phyloP scores from a whole-genome alignment of 2,888 invertebrate species.

The Buathra laborator region DNA sequence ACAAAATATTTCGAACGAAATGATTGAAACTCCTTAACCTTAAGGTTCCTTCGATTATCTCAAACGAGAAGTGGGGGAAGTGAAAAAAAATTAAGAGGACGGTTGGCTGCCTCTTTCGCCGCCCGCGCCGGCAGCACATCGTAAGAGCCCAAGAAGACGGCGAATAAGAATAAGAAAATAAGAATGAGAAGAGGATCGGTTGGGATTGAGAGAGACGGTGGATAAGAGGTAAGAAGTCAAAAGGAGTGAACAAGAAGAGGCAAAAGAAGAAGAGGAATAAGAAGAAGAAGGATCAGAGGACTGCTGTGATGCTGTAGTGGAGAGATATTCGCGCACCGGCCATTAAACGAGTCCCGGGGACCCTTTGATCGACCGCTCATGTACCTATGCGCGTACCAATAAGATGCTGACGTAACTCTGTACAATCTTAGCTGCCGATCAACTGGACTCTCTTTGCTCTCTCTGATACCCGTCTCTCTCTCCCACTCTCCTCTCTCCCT shows the following conservation, averaged over 20 bases:
- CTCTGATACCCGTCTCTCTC: slow-evolving; percentile 50
- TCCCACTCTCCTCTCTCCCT: slow-evolving; percentile 41
- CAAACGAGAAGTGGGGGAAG: not conserved
- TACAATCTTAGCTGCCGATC: slow-evolving; percentile 82
- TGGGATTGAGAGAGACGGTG: slow-evolving; percentile 18
- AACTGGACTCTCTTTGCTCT: slow-evolving; percentile 70
- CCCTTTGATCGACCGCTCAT: slow-evolving; percentile 82
- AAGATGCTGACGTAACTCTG: slow-evolving; percentile 83
- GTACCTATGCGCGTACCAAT: slow-evolving; percentile 81
- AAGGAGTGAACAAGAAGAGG: slow-evolving; percentile 39
- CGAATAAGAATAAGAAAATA: slow-evolving; percentile 39
- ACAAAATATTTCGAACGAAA: not conserved
- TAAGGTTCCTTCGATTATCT: slow-evolving; percentile 2
- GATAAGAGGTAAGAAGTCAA: slow-evolving; percentile 45
- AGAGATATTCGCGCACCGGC: slow-evolving; percentile 73
- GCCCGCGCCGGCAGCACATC: slow-evolving; percentile 17
- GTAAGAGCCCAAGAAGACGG: slow-evolving; percentile 43
- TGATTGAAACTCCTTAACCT: not conserved
- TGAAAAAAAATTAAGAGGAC: slow-evolving; percentile 1
- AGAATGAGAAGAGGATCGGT: slow-evolving; percentile 38
- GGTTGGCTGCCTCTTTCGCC: slow-evolving; percentile 21
- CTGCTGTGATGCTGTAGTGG: slow-evolving; percentile 58
- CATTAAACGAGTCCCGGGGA: slow-evolving; percentile 78
- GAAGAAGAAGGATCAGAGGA: slow-evolving; percentile 46
- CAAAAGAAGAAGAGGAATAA: slow-evolving; percentile 21